Evolutionary conservation across 1,140 invertebrate species (phyloP), one percentile per base, ranked within the genome.

Genomic region (Drosophila athabasca): DNA sequence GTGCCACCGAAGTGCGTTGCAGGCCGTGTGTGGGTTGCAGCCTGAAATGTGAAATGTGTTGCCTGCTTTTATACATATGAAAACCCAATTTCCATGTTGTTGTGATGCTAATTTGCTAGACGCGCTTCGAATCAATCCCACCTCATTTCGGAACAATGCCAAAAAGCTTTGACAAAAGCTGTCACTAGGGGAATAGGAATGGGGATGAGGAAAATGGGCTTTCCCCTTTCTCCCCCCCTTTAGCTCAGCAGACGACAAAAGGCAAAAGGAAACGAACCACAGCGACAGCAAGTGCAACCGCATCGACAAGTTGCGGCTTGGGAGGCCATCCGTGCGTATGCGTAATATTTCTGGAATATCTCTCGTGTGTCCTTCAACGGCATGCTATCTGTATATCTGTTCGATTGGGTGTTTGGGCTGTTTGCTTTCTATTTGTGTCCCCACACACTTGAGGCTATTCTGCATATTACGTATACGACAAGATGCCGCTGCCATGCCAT

Each of bases 261-360:
- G 15, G 31, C 51, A 35, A 58, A 44, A 26, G 15, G 44, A 31
- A 46, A 24, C 48, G 19, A 60, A 43, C 62, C 9, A 17, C 41
- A 45, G 39, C 45, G 52, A 45, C 39, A 51, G 24, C 48, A 43
- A 59, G 43, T 53, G 46, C 77, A 39, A 17, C 41, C 22, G 49
- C 52, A 78, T 52, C 62, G 60, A 52, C 58, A 55, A 84, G 66
- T 79, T 79, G 66, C 55, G 71, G 65, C 67, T 61, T 61, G 46
- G 51, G 55, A 31, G 51, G 59, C 54, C 50, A 76, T 4, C 59
- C 59, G 64, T 83, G 79, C 80, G 80, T 83, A 83, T 83, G 76
- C 80, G 80, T 79, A 84, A 84, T 84, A 75, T 71, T 65, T 26
- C 51, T 31, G 45, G 50, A 62, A 73, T 62, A n/a, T 53, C 62